Base-by-base conservation (phyloP, 2,888 invertebrate species). In the Yponomeuta malinellus region DNA sequence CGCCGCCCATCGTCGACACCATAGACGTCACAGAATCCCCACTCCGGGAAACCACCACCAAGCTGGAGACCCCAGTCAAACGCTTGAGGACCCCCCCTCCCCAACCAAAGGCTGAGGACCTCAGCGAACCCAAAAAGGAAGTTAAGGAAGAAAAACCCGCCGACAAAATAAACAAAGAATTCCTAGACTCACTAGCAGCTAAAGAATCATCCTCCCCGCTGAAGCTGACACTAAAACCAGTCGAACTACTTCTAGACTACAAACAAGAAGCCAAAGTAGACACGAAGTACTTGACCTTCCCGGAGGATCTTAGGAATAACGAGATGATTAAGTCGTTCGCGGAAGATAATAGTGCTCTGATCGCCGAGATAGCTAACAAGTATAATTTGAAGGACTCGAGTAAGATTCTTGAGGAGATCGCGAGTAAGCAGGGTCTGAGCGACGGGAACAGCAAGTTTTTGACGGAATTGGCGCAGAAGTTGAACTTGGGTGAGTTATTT, bases 11-110 rank as follows among this genome's bases (percentile, higher is more conserved):
- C 52, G 83, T 87, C 29, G 87, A 84, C 69, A 89, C 89, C 1
- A 90, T 92, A 23, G 89, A 90, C 74, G 84, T 93, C n/a, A 78
- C 86, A 10, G 87, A 88, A 77, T 87, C 89, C 0, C 89, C 91
- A 15, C 76, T 86, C n/a, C 74, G 88, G 5, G 78, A 78, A 33
- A 70, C 66, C 6, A 78, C 78, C 31, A 70, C 65, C 1, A 37
- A 65, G 23, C 8, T 33, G 1, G 73, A 75, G 2, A 77, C 78
- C 3, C 74, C 75, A 2, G 76, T 75, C 12, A 82, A 82, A 74
- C 78, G 83, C 15, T 76, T 83, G 0, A 76, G 82, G 37, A 81
- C 85, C 0, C 80, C 85, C 37, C 79, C 80, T 10, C 75, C 76
- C 2, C 74, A 74, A 8, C 71, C 68, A 3, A 59, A 59, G 52